Base-by-base conservation (phyloP, 2,888 invertebrate species). In the Polydrusus tereticollis region DNA sequence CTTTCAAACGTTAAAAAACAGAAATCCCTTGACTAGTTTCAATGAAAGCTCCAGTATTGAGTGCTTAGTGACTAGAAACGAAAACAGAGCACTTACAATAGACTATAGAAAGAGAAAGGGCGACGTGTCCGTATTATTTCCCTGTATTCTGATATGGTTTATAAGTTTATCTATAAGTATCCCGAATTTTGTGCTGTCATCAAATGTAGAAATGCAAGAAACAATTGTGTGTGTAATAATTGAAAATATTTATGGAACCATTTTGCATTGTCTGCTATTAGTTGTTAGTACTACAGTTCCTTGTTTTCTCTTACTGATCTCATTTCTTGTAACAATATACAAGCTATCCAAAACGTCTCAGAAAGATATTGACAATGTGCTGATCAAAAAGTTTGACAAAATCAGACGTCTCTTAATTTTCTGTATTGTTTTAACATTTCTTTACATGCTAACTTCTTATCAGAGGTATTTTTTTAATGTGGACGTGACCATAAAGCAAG, bases 131-230 rank as follows among this genome's bases (percentile, higher is more conserved):
- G 87, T 89, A 23, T 81, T 87, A 38, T 85, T 88, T 57, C 90
- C 90, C 0, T 85, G 87, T 21, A 79, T 88, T 66, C 87, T 90
- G 75, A 86, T 90, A 57, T 90, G 90, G 90, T 85, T 89, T 74
- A 80, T 89, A 57, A 86, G 89, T 36, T 81, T 87, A 47, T 90
- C 90, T 0, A 81, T 90, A 36, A 89, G 90, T 80, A 86, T 90
- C 57, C 90, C 90, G 8, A 88, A 88, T 77, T 89, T 88, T 80
- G 85, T 87, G 26, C 82, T 90, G 74, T 87, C 89, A 4, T 87
- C 88, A 5, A 87, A 86, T 2, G 70, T 50, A 81, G 83, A 84
- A 70, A 79, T 85, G 4, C 85, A 86, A 65, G 80, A 83, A 50
- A 83, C 85, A 10, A 83, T 86, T 12, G 77, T 88, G 29, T 90